Percentiles rank a stretch among this genome's conserved stretches.
phyloP scores from a whole-genome alignment of 64 coral and sea anemone species.

The Montipora efflorescens region DNA sequence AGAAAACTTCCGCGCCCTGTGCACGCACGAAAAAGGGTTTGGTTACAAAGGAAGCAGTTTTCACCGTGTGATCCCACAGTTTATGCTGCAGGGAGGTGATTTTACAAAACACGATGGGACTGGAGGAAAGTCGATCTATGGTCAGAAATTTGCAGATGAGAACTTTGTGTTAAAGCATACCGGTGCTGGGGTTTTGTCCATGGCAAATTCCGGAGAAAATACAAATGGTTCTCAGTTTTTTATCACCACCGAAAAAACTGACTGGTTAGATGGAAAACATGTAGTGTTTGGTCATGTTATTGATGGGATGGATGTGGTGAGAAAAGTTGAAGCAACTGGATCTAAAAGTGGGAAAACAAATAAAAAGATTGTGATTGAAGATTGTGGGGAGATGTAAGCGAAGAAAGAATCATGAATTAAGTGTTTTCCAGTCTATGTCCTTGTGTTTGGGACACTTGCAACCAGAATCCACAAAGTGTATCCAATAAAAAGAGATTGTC shows the following conservation, averaged over 20 bases:
- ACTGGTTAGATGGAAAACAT: constrained; percentile 98
- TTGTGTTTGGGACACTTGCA: no score
- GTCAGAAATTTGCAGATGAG: constrained; percentile 97
- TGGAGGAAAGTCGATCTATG: constrained; percentile 98
- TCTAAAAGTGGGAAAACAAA: constrained; percentile 91
- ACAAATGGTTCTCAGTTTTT: constrained; percentile 99
- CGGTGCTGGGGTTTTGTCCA: constrained; percentile 86
- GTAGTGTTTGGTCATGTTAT: constrained; percentile 98
- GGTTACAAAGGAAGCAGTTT: constrained; percentile 91
- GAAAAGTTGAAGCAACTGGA: constrained; percentile 93
- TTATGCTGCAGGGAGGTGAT: constrained; percentile 98
- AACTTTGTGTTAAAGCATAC: constrained; percentile 99
- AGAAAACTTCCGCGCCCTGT: constrained; percentile 96
- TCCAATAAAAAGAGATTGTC: no score
- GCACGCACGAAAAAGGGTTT: constrained; percentile 99
- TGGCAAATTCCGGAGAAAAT: constrained; percentile 97
- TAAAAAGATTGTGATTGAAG: constrained; percentile 94
- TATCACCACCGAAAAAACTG: constrained; percentile 96
- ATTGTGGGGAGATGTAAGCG: constrained; percentile 88
- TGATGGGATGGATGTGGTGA: constrained; percentile 92
- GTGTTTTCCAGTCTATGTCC: background rate
- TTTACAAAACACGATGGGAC: constrained; percentile 96
- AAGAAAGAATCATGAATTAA: background rate
- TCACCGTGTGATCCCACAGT: constrained; percentile 97
- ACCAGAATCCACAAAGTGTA: no score